Conservation (phyloP, 2,797 vertebrate genomes). For the Pseudocheirus occidentalis region DNA sequence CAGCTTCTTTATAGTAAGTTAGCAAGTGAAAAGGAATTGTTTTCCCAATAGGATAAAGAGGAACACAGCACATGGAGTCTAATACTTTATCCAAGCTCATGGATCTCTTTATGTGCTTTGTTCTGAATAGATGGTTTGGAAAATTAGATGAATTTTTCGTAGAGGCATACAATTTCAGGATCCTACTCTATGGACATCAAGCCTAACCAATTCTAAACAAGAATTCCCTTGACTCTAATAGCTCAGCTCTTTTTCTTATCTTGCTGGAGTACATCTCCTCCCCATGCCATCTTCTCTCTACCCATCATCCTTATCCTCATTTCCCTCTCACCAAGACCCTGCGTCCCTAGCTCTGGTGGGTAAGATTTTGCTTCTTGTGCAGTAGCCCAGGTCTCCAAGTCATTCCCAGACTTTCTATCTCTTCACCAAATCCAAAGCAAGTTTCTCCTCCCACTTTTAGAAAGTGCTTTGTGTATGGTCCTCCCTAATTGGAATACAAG, state of each 20-base stretch:
- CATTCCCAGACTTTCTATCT: not conserved
- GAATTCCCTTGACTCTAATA: not conserved
- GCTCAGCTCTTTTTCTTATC: not conserved
- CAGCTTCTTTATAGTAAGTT: not conserved
- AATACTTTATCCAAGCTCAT: not conserved
- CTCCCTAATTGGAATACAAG: not conserved
- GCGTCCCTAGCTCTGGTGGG: too few relatives aligned
- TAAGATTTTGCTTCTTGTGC: not conserved
- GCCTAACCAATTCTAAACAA: not conserved
- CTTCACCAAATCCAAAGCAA: not conserved
- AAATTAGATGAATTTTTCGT: not conserved
- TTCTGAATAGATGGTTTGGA: not conserved
- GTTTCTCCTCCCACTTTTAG: not conserved
- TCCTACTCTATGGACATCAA: not conserved
- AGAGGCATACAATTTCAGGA: not conserved
- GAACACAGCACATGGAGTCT: not conserved
- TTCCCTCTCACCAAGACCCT: not conserved
- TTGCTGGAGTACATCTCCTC: not conserved
- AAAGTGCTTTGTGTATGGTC: not conserved
- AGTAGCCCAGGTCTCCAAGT: not conserved
- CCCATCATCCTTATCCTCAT: not conserved
- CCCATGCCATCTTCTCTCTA: not conserved
- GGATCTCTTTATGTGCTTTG: not conserved
- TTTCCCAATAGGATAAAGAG: not conserved
- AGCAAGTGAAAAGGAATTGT: not conserved